Base-by-base conservation (phyloP, 2,797 vertebrate genomes). In the Aulostomus chinensis region DNA sequence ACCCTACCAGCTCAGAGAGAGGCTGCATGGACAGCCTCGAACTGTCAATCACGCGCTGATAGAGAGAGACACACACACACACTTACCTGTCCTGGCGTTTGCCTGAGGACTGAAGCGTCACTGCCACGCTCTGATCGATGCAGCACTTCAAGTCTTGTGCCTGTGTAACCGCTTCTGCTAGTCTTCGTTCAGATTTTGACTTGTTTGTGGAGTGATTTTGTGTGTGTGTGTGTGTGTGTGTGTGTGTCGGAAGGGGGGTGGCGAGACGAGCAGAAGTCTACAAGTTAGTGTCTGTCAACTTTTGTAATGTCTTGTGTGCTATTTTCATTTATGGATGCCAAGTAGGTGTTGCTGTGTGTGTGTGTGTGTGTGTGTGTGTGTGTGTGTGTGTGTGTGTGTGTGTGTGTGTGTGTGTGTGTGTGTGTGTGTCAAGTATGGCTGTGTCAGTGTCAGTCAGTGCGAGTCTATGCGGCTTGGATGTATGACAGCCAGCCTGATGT, bases 371-470 rank as follows among this genome's bases (percentile, higher is more conserved):
- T 34, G 41, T 64, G 61, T 65, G 69, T 45, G 40, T 37, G 62
- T 15, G 14, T 3, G 33, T 11, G 16, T 21, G 12, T 64, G 33
- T 18, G 53, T 41, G 42, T 15, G 22, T n/a, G 59, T 63, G 22
- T 26, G 39, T 38, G 5, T 28, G 39, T 46, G 32, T 34, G 41
- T 64, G 61, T 65, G 69, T 45, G 40, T 37, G 62, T 15, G 14
- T 3, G 33, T 11, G 16, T 21, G 12, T 64, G 67, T 60, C 35
- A 12, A 45, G 59, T 55, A 52, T 13, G 55, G 57, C 42, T 11
- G 52, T 81, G 73, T 80, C 65, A 48, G 37, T 79, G 72, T 82
- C 77, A 81, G 68, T 80, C 79, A 68, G 50, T 11, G 25, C 7
- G n/a, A 64, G 47, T 59, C 68, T 63, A 15, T 50, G 54, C 14